phyloP scores from a whole-genome alignment of 2,888 invertebrate genomes.

The Philereme transversata region DNA sequence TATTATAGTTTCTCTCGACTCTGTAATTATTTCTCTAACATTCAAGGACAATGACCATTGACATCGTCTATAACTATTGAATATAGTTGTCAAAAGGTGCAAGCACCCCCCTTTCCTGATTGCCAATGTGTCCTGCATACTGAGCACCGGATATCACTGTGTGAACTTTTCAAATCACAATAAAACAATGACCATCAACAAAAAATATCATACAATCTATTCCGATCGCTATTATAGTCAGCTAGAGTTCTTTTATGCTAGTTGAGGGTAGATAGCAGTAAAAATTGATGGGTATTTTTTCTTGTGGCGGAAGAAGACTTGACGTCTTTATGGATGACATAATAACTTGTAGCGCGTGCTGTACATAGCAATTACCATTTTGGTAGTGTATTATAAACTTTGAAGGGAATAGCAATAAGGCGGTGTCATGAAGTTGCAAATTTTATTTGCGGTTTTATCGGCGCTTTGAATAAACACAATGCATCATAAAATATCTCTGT shows the following conservation, averaged over 20 bases:
- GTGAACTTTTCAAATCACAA: constrained; percentile 47
- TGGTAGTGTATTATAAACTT: constrained; percentile 11
- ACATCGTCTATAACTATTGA: not conserved
- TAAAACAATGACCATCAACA: constrained; percentile 11
- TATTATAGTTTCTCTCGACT: no score
- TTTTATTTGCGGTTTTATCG: constrained; percentile 5
- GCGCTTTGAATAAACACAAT: not conserved
- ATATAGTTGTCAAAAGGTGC: constrained; percentile 31
- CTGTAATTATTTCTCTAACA: no score
- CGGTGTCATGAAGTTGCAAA: not conserved
- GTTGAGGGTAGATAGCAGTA: not conserved
- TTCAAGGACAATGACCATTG: no score
- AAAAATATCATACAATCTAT: constrained; percentile 5
- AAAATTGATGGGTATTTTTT: constrained; percentile 1
- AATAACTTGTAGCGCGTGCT: constrained; percentile 14
- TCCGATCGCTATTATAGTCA: constrained; percentile 1
- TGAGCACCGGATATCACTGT: constrained; percentile 45
- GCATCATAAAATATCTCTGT: no score
- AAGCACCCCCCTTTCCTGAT: constrained; percentile 50
- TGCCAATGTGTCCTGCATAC: constrained; percentile 47
- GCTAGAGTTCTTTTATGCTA: constrained; percentile 5
- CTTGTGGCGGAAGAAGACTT: constrained; percentile 13
- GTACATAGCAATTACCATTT: constrained; percentile 18
- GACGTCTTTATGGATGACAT: constrained; percentile 2
- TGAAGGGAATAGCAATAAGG: constrained; percentile 10